These are phyloP conservation scores for Phytoseiulus persimilis DNA, from an alignment of 2,888 invertebrate genomes.

Conservation along the genomic window DNA sequence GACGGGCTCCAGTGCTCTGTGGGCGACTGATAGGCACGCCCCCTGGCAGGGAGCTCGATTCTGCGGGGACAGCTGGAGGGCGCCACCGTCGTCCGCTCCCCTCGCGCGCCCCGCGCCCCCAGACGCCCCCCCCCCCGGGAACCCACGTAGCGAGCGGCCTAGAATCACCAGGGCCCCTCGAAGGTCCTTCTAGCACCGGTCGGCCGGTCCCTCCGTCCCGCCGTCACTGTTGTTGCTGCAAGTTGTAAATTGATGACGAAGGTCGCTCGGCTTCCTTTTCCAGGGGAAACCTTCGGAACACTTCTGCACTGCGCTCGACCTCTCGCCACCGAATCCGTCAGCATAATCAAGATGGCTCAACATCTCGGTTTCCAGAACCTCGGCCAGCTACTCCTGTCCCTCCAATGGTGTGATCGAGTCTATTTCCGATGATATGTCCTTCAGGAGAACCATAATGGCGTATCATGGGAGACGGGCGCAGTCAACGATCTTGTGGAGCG, in stretches of 20 bases:
- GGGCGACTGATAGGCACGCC: slow-evolving; percentile 39
- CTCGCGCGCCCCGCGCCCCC: neutral
- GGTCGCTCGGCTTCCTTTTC: neutral
- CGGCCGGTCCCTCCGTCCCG: neutral
- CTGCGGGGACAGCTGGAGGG: slow-evolving; percentile 30
- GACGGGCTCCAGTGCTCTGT: slow-evolving; percentile 37
- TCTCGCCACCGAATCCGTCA: neutral
- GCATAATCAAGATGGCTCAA: neutral
- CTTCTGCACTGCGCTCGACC: too few relatives aligned
- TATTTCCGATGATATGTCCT: neutral
- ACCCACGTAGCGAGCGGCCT: neutral
- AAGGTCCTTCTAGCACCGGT: neutral
- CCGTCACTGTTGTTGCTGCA: neutral
- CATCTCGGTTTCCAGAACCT: too few relatives aligned
- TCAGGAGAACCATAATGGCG: neutral
- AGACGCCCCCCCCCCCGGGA: neutral
- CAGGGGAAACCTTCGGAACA: too few relatives aligned
- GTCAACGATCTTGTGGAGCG: neutral
- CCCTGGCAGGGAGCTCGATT: slow-evolving; percentile 26
- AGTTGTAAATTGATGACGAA: slow-evolving; percentile 16
- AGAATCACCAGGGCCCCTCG: neutral
- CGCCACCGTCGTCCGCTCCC: slow-evolving; percentile 27
- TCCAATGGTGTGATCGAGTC: neutral
- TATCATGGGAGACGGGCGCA: neutral
- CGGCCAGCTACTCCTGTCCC: too few relatives aligned